These are phyloP conservation scores for Ophioninae sp. DNA, from an alignment of 2,888 invertebrate species.

Conservation along the genomic window DNA sequence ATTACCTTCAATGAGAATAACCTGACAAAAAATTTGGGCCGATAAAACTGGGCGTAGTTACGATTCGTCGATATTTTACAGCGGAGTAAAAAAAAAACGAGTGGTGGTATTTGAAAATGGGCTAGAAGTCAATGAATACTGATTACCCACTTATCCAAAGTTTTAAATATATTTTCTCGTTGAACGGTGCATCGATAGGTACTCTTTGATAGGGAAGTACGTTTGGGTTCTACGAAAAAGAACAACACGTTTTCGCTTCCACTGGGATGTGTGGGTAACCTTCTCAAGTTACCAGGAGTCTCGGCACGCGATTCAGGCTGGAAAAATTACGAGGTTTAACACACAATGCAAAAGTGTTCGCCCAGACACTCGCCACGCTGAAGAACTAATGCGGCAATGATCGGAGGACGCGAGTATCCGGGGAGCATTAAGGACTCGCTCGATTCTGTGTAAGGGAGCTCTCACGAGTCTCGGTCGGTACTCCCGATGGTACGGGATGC, in stretches of 20 bases:
- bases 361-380: slow-evolving; percentile 26
- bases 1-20: no score
- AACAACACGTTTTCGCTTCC: background rate
- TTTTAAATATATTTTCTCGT: slow-evolving; percentile 38
- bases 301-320: slow-evolving; percentile 46
- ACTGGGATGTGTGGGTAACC: background rate
- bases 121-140: slow-evolving; percentile 54
- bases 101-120: slow-evolving; percentile 43
- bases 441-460: slow-evolving; percentile 50
- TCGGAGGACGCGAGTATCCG: slow-evolving; percentile 62
- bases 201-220: slow-evolving; percentile 2
- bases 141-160: slow-evolving; percentile 57
- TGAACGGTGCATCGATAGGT: slow-evolving; percentile 58
- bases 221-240: background rate
- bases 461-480: slow-evolving; percentile 50
- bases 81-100: background rate
- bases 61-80: background rate
- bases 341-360: slow-evolving; percentile 49
- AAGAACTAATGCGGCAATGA: slow-evolving; percentile 47
- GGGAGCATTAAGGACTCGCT: slow-evolving; percentile 51
- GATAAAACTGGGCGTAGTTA: background rate
- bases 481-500: slow-evolving; percentile 44
- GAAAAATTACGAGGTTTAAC: slow-evolving; percentile 34
- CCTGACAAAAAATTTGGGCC: background rate
- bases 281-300: slow-evolving; percentile 22